A percentile compares a stretch with the other conserved stretches of the same genome.
These are phyloP conservation scores for Sander vitreus DNA, from an alignment of 2,113 vertebrate genomes.

Conservation along the genomic window DNA sequence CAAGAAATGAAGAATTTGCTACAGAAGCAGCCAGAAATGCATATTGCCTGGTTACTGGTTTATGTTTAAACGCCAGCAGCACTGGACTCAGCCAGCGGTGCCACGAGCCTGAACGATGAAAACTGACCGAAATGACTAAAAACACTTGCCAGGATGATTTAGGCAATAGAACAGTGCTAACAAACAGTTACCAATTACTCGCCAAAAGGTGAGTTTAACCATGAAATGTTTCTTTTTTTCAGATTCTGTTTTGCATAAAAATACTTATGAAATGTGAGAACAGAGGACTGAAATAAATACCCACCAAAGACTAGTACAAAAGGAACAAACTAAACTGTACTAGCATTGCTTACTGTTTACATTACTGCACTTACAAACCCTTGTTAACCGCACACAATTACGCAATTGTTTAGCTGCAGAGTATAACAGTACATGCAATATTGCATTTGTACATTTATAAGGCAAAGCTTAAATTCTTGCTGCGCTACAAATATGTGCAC, in stretches of 20 bases:
- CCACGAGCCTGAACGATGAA: background rate
- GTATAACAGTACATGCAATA: background rate
- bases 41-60: constrained; percentile 11
- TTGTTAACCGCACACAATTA: background rate
- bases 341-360: background rate
- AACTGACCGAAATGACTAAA: background rate
- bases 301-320: background rate
- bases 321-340: background rate
- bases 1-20: background rate
- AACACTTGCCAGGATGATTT: background rate
- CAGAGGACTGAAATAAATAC: background rate
- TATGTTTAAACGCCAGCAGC: constrained; percentile 15
- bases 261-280: background rate
- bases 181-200: constrained; percentile 1
- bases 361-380: background rate
- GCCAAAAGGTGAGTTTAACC: background rate
- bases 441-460: background rate
- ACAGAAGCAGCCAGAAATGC: background rate
- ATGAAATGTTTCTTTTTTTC: no score
- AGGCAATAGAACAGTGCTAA: background rate
- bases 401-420: background rate
- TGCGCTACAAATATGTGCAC: background rate
- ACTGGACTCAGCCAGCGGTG: background rate
- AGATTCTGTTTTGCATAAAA: background rate
- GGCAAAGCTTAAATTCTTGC: background rate